Base-by-base conservation (phyloP, 2,888 invertebrate species). In the Folsomia manolachei region DNA sequence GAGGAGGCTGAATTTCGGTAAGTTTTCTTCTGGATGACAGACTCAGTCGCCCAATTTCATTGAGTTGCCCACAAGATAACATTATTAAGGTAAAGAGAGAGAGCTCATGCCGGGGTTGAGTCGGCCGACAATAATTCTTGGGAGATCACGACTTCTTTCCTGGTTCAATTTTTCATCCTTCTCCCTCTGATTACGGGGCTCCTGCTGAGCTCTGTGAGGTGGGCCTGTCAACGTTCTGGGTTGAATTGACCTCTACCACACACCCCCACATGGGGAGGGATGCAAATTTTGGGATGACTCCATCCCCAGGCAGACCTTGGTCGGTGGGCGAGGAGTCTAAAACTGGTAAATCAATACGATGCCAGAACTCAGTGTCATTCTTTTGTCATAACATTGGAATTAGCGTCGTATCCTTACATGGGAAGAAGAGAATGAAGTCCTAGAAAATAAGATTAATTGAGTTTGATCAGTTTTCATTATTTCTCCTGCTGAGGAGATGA, bases 171-270 rank as follows among this genome's bases (percentile, higher is more conserved):
- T 80, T 79, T 79, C 79, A 79, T 78, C 77, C 70, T 78, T 75
- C 73, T 75, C 70, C 52, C 69, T 75, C 52, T 76, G 73, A 75
- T 72, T 75, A 75, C 70, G 71, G 78, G 75, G 73, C 74, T 70
- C 81, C 79, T 75, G 81, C 81, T 81, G 81, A 75, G 78, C 75
- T 76, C 81, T 78, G 75, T 72, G 73, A 81, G 81, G 81, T 81
- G 81, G 81, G 78, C 81, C 78, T 80, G 81, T 81, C 81, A 80
- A 71, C 81, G 73, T 70, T 64, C 74, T 68, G 71, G 72, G 71
- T 70, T 71, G 71, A 74, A 73, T 74, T 78, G 75, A 78, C 78
- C 78, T 73, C 71, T 75, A 74, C 75, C 77, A 75, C 78, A 78
- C 78, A 78, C 78, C 78, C 77, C 69, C 68, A 67, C 66, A 60